Percentiles rank a stretch among this genome's conserved stretches.
Conservation (phyloP, 2,113 vertebrate species). For the Ptilonorhynchus violaceus region DNA sequence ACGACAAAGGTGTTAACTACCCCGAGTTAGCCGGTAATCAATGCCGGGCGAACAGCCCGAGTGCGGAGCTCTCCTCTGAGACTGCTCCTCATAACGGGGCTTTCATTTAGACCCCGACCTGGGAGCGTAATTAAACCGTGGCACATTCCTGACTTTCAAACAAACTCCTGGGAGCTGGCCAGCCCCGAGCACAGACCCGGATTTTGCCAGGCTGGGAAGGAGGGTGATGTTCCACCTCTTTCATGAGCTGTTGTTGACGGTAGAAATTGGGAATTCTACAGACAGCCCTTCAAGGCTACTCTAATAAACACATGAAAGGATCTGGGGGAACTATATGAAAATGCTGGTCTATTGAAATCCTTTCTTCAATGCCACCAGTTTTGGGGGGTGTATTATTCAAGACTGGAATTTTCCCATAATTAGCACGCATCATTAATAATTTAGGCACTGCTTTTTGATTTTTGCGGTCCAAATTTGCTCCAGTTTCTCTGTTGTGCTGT, state of each 20-base stretch:
- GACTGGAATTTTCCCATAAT: background rate
- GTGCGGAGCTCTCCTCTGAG: constrained; percentile 38
- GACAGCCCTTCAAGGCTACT: background rate
- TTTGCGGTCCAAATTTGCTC: background rate
- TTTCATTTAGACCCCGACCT: constrained; percentile 45
- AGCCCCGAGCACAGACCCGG: constrained; percentile 13
- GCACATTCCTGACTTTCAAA: constrained; percentile 57
- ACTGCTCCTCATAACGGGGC: constrained; percentile 37
- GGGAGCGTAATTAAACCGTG: constrained; percentile 16
- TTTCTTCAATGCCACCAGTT: background rate
- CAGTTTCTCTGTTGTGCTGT: background rate
- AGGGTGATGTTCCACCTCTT: constrained; percentile 21
- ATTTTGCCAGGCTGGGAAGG: background rate
- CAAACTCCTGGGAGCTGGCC: constrained; percentile 44
- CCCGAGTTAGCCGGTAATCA: constrained; percentile 4
- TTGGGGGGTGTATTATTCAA: background rate
- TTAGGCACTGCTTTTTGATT: background rate
- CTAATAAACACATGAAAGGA: constrained; percentile 42
- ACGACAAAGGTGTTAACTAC: constrained; percentile 51
- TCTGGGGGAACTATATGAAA: background rate
- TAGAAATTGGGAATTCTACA: background rate
- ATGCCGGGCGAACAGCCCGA: background rate
- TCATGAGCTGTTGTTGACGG: constrained; percentile 13
- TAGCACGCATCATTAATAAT: background rate
- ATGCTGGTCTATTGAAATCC: background rate